Evolutionary conservation across 1,140 invertebrate species (phyloP).

Genomic region (Schlechtendalia chinensis): DNA sequence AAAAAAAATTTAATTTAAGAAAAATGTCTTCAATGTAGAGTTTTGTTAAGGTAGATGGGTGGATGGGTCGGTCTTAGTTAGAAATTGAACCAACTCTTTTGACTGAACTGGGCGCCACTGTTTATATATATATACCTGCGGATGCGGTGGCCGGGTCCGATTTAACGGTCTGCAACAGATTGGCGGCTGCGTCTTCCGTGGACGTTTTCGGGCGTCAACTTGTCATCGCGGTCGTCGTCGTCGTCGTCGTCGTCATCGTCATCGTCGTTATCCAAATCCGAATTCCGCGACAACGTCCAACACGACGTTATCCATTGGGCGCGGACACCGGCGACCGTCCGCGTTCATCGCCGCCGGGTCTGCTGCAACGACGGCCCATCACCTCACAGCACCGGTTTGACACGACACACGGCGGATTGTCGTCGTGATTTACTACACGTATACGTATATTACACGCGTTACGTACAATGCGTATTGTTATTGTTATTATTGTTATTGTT

Average conservation of each 20-base stretch:
- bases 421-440: too few relatives aligned
- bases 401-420: too few relatives aligned
- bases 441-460: too few relatives aligned
- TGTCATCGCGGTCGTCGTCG: slow-evolving; percentile 1
- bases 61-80: too few relatives aligned
- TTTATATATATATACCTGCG: slow-evolving; percentile 2
- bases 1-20: too few relatives aligned
- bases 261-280: not conserved
- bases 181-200: slow-evolving; percentile 28
- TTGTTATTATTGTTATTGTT: too few relatives aligned
- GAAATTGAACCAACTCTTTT: too few relatives aligned
- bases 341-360: slow-evolving; percentile 2
- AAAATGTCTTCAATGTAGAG: too few relatives aligned
- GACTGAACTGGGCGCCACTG: too few relatives aligned
- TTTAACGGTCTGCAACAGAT: slow-evolving; percentile 48
- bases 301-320: slow-evolving; percentile 13
- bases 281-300: not conserved
- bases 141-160: slow-evolving; percentile 45
- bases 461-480: too few relatives aligned
- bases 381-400: too few relatives aligned
- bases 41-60: too few relatives aligned
- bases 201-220: slow-evolving; percentile 45
- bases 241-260: not conserved
- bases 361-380: not conserved
- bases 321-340: not conserved